Conservation (phyloP, 53 echinoderm and acorn worm genomes). For the Apostichopus leukothele region DNA sequence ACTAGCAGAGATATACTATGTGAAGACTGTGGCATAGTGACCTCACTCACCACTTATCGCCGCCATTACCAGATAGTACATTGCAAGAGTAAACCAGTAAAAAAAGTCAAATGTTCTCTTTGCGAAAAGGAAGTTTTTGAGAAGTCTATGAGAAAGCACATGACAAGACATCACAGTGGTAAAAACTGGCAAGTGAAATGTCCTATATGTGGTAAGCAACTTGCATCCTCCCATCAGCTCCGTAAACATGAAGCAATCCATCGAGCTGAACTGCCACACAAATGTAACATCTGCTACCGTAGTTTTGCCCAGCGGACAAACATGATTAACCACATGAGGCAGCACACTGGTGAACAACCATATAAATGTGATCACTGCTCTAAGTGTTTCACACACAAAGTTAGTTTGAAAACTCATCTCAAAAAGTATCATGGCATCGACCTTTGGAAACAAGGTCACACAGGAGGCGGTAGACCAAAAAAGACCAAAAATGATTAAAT, state of each 20-base stretch:
- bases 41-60: not conserved
- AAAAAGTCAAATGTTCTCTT: not conserved
- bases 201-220: slow-evolving; percentile 15
- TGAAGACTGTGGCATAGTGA: slow-evolving; percentile 1
- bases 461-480: slow-evolving; percentile 31
- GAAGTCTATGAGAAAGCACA: not conserved
- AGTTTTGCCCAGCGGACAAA: slow-evolving; percentile 84
- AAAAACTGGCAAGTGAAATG: not conserved
- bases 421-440: slow-evolving; percentile 90
- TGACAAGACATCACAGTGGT: not conserved
- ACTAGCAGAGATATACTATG: slow-evolving; percentile 13
- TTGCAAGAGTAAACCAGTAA: too few relatives aligned
- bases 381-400: slow-evolving; percentile 83
- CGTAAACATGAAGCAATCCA: slow-evolving; percentile 21
- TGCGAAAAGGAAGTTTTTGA: slow-evolving; percentile 20
- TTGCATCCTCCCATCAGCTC: slow-evolving; percentile 1
- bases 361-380: slow-evolving; percentile 74
- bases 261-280: slow-evolving; percentile 49
- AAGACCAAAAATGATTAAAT: not conserved
- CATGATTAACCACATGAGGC: slow-evolving; percentile 76
- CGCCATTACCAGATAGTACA: not conserved
- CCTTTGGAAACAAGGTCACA: slow-evolving; percentile 72
- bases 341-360: slow-evolving; percentile 85
- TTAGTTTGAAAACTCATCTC: slow-evolving; percentile 86
- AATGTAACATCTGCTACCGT: slow-evolving; percentile 71